Evolutionary conservation across 2,797 vertebrate genomes (phyloP), one percentile per base, ranked within the genome.

Genomic region (Triplophysa yarkandensis): DNA sequence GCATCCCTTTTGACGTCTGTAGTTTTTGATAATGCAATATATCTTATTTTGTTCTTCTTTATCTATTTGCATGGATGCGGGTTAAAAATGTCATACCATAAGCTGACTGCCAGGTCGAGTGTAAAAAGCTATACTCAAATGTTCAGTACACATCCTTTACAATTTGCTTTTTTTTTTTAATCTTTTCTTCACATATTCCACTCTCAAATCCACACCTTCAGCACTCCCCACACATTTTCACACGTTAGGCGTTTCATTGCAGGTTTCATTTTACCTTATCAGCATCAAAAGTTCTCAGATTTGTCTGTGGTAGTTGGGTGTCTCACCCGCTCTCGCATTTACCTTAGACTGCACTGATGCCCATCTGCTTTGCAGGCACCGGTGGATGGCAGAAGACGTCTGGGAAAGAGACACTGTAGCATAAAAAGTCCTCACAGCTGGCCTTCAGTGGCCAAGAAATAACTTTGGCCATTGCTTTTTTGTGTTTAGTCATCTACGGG

Each of bases 181-280:
- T 39, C 74, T 48, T 36, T 61, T 34, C 17, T 41, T 58, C 30
- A 63, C 44, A 32, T 4, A 21, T 46, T 41, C 32, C 1, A 16
- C 21, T 65, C 54, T 64, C 39, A 55, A 36, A 32, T 62, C 46
- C 58, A 73, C 76, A 68, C 27, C 36, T 13, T 80, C 66, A 57
- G 70, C 74, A 64, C 25, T 54, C 57, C 23, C 2, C 28, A 43
- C 52, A 67, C 25, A 67, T 58, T 46, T 68, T 43, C 64, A 19
- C 14, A 58, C 19, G 39, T 39, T 54, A 32, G 55, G 57, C 32
- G 58, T 69, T 68, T 73, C 69, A 71, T 79, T 74, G 68, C 19
- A 64, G 64, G 34, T 79, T 76, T 73, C 80, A 65, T 81, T 77
- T 64, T 62, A 81, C 63, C 73, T 79, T 80, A 78, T 82, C 75